Base-by-base conservation (phyloP, 2,888 invertebrate genomes). In the Margaritifera margaritifera region DNA sequence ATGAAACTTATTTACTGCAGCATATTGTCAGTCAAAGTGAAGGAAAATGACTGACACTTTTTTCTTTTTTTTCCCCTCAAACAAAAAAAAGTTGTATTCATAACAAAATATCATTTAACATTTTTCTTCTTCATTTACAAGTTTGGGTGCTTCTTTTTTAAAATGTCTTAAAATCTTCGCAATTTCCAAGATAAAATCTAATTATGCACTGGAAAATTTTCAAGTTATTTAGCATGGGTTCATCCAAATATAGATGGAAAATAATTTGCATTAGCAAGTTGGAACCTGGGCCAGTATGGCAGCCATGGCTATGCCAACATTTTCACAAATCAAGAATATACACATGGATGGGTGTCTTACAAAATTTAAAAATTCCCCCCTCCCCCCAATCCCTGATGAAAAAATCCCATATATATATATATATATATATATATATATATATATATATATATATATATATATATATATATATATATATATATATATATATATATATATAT, bases 391-490 rank as follows among this genome's bases (percentile, higher is more conserved):
- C 27, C 6, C 4, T 27, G 5, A 27, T 4, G 5, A 31, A 31
- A 31, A 0, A 6, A 31, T 31, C 6, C 6, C 1, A 31, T 31
- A 27, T 18, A 60, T 27, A 60, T 60, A 60, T 31, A 60, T 27
- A 60, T 27, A 60, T n/a, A 60, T 60, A 27, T 27, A 60, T 27
- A 60, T 60, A 27, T 60, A 60, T 60, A 18, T 24, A 50, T 24
- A n/a, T 62, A 52, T 6, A 8, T 22, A 62, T 62, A 62, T 24
- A 62, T 53, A 62, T 51, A 50, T 62, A 51, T 51, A 62, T 20
- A 62, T 62, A 62, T 51, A 62, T 51, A 62, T 51, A 53, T 51
- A 24, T 15, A 52, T 22, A 22, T 24, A 62, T 51, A 62, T n/a
- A n/a, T n/a, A n/a, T n/a, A n/a, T n/a, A n/a, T n/a, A n/a, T n/a